These are phyloP conservation scores for Bruchidius siliquastri DNA, from an alignment of 2,888 invertebrate genomes.

Conservation along the genomic window DNA sequence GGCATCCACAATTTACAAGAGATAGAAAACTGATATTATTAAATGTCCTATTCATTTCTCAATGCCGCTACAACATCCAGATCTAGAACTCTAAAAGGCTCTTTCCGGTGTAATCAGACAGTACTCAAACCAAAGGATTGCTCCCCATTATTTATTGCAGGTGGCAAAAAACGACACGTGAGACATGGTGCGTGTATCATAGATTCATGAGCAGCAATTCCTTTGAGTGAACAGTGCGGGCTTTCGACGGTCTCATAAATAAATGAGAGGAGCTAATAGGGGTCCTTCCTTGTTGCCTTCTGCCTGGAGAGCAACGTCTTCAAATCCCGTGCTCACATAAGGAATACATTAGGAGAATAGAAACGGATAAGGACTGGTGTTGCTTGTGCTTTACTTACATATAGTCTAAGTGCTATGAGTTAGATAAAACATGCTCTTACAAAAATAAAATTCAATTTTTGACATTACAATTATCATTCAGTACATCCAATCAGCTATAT, in stretches of 20 bases:
- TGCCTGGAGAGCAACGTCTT: constrained; percentile 19
- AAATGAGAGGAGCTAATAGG: constrained; percentile 21
- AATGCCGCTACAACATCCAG: too few species aligned
- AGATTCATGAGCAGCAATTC: neutral
- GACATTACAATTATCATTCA: too few species aligned
- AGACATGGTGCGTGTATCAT: neutral
- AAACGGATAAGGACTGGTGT: constrained; percentile 36
- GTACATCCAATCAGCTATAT: too few species aligned
- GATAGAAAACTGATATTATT: too few species aligned
- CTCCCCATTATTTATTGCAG: too few species aligned
- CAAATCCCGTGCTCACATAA: constrained; percentile 39
- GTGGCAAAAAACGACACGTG: too few species aligned
- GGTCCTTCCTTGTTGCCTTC: constrained; percentile 11
- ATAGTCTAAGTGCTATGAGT: neutral
- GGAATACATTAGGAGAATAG: constrained; percentile 44
- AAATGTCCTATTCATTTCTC: too few species aligned
- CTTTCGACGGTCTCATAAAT: constrained; percentile 12
- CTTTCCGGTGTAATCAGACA: too few species aligned
- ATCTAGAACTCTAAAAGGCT: too few species aligned
- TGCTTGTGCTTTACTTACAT: neutral
- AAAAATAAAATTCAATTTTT: too few species aligned
- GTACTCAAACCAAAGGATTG: too few species aligned
- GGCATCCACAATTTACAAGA: too few species aligned
- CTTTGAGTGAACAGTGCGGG: neutral
- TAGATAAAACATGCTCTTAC: neutral